Percentiles rank a stretch among this genome's conserved stretches.
Conservation (phyloP, 2,797 vertebrate genomes). For the Manis javanica region DNA sequence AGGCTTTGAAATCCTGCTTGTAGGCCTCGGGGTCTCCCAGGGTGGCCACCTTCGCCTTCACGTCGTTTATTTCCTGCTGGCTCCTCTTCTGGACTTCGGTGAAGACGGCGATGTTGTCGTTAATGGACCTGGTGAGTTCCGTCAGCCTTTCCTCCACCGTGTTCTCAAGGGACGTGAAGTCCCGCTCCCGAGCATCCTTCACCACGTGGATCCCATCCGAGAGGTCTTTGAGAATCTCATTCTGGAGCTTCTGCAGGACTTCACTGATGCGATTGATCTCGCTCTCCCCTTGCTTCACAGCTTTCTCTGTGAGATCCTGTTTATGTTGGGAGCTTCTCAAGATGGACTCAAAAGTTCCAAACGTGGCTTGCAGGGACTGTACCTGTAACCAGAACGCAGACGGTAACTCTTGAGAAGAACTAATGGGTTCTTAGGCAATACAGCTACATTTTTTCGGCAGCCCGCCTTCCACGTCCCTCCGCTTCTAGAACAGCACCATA, state of each 20-base stretch:
- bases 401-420: conserved; percentile 17
- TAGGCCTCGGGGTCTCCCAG: conserved; percentile 85
- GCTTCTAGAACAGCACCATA: neutral
- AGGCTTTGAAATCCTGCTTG: conserved; percentile 88
- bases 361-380: conserved; percentile 88
- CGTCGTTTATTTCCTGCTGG: conserved; percentile 91
- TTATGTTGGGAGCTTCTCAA: conserved; percentile 91
- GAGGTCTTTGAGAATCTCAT: conserved; percentile 93
- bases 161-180: conserved; percentile 94
- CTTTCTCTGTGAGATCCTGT: conserved; percentile 89
- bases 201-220: conserved; percentile 94
- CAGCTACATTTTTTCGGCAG: fast-evolving
- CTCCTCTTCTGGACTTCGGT: conserved; percentile 92
- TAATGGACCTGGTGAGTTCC: conserved; percentile 94
- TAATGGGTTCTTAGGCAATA: fast-evolving
- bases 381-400: conserved; percentile 88
- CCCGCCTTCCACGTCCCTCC: neutral
- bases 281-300: conserved; percentile 91
- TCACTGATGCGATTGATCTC: conserved; percentile 94
- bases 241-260: conserved; percentile 96
- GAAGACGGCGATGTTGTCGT: conserved; percentile 93
- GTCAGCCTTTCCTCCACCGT: conserved; percentile 95
- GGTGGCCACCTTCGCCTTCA: conserved; percentile 91
- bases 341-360: conserved; percentile 91
- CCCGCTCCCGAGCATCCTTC: conserved; percentile 93